These are phyloP conservation scores for Muscidifurax raptorellus DNA, from an alignment of 1,140 invertebrate genomes.

Conservation along the genomic window DNA sequence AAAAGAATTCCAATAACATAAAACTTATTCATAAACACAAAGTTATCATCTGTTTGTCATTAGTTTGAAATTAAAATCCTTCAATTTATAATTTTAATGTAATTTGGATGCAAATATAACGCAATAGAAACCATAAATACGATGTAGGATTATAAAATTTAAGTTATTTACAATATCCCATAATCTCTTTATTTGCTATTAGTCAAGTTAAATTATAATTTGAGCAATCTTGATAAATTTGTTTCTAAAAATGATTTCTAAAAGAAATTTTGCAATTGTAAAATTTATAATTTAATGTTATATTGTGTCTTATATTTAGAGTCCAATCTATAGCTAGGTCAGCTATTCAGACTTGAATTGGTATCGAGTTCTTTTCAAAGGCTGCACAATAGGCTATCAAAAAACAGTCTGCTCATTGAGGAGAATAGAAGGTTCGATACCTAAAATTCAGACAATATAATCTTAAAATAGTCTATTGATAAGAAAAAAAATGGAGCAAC, in stretches of 20 bases:
- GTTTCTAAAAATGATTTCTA: neutral
- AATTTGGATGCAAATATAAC: too few relatives aligned
- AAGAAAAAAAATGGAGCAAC: neutral
- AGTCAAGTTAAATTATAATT: too few relatives aligned
- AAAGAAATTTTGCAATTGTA: neutral
- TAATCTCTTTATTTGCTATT: too few relatives aligned
- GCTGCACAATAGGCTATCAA: neutral
- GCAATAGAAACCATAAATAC: too few relatives aligned
- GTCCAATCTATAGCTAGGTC: neutral
- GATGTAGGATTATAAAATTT: too few relatives aligned
- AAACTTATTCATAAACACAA: neutral
- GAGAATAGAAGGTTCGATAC: neutral
- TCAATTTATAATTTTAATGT: too few relatives aligned
- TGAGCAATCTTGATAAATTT: neutral
- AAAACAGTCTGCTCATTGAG: neutral
- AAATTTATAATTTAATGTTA: neutral
- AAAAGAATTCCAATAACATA: neutral
- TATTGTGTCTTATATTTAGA: too few relatives aligned
- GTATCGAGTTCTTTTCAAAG: neutral
- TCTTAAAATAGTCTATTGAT: neutral
- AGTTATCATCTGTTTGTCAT: too few relatives aligned
- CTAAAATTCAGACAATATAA: neutral
- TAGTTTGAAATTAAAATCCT: too few relatives aligned
- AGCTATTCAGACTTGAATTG: neutral
- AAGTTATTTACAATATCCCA: too few relatives aligned